These are phyloP conservation scores for Oceanodroma leucorhoa DNA, from an alignment of 2,797 vertebrate genomes.

Conservation along the genomic window DNA sequence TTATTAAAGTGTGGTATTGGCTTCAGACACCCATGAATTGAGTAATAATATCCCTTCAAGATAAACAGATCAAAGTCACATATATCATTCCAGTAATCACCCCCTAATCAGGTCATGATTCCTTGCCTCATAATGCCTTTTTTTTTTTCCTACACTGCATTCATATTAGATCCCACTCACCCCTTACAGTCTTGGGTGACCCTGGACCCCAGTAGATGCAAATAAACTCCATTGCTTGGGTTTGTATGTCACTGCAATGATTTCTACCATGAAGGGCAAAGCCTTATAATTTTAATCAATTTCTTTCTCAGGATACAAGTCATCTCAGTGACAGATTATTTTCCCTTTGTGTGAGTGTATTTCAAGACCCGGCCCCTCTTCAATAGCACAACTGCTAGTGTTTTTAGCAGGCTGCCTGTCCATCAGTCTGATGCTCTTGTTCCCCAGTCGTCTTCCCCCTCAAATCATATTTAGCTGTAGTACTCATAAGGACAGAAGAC, in stretches of 20 bases:
- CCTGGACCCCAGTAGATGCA: not conserved
- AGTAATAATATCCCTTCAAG: not conserved
- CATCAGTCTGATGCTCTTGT: not conserved
- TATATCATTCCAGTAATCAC: not conserved
- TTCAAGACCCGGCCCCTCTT: not conserved
- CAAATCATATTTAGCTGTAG: not conserved
- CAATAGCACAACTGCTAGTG: not conserved
- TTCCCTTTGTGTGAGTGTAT: not conserved
- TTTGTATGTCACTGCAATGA: not conserved
- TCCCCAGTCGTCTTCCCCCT: not conserved
- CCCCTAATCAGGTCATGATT: slow-evolving; percentile 7
- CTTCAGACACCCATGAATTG: not conserved
- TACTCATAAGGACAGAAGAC: not conserved
- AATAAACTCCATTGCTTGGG: not conserved
- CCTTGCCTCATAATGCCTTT: not conserved
- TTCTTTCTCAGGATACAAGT: not conserved
- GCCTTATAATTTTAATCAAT: not conserved
- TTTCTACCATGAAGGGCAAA: not conserved
- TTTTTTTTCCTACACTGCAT: fast-evolving
- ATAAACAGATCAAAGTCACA: slow-evolving; percentile 4
- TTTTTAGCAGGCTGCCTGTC: not conserved
- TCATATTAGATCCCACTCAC: not conserved
- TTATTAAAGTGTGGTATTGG: not conserved
- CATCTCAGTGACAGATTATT: not conserved
- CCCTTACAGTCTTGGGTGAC: not conserved